phyloP scores from a whole-genome alignment of 2,888 invertebrate species.

The Sialis lutaria region DNA sequence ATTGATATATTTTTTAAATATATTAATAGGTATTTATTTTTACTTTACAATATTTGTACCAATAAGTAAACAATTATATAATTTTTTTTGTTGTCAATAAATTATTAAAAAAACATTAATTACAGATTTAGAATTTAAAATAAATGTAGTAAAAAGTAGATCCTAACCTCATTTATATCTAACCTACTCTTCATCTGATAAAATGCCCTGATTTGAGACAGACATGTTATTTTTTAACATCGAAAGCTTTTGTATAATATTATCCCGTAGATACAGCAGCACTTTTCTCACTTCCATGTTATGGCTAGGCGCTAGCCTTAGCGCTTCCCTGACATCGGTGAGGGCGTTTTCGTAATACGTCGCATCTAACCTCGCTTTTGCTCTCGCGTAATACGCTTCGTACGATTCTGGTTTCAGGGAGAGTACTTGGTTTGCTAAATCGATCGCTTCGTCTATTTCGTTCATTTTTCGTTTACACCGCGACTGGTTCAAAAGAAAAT shows the following conservation, averaged over 20 bases:
- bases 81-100: too few relatives aligned
- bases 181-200: too few relatives aligned
- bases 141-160: too few relatives aligned
- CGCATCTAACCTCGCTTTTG: slow-evolving; percentile 69
- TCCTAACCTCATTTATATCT: too few relatives aligned
- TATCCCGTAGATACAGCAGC: slow-evolving; percentile 55
- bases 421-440: slow-evolving; percentile 74
- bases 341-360: slow-evolving; percentile 56
- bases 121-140: too few relatives aligned
- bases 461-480: slow-evolving; percentile 87
- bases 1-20: too few relatives aligned
- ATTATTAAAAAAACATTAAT: too few relatives aligned
- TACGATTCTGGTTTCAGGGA: slow-evolving; percentile 72
- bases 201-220: too few relatives aligned
- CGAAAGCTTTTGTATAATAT: slow-evolving; percentile 38
- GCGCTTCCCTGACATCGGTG: slow-evolving; percentile 65
- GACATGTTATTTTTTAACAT: too few relatives aligned
- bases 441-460: slow-evolving; percentile 72
- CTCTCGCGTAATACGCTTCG: slow-evolving; percentile 83
- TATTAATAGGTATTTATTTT: too few relatives aligned
- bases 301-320: slow-evolving; percentile 50
- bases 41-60: too few relatives aligned
- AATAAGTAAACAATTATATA: too few relatives aligned
- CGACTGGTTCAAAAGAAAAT: slow-evolving; percentile 78
- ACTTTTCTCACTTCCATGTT: slow-evolving; percentile 58